phyloP scores from a whole-genome alignment of 2,797 vertebrate genomes.

The Oryzias dopingdopingensis region DNA sequence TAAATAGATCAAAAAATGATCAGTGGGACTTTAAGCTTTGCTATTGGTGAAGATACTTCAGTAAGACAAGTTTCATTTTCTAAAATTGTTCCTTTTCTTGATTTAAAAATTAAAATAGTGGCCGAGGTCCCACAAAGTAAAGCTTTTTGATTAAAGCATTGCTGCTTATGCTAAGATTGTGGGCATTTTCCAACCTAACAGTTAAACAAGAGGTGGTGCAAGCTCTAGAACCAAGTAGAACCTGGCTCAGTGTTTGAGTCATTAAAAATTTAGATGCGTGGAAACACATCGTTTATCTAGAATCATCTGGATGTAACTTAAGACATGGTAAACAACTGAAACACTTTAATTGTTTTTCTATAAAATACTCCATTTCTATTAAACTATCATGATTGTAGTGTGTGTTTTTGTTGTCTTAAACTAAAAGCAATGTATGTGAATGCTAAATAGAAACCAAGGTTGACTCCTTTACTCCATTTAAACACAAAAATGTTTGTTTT shows the following conservation, averaged over 20 bases:
- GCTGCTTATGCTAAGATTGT: too few relatives aligned
- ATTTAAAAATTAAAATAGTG: too few relatives aligned
- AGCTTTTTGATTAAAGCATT: too few relatives aligned
- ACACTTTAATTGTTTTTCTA: background rate
- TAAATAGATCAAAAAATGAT: too few relatives aligned
- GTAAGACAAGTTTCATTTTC: too few relatives aligned
- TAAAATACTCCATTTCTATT: background rate
- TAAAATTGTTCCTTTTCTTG: too few relatives aligned
- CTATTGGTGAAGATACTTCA: too few relatives aligned
- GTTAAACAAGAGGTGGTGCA: background rate
- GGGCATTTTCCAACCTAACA: background rate
- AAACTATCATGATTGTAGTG: too few relatives aligned
- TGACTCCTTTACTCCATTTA: slow-evolving; percentile 1
- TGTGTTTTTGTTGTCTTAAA: too few relatives aligned
- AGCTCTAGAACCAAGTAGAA: background rate
- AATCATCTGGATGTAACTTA: background rate
- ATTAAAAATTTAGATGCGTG: background rate
- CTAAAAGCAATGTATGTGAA: background rate
- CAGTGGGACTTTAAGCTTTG: too few relatives aligned
- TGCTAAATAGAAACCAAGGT: background rate
- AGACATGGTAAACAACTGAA: background rate
- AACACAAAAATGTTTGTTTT: slow-evolving; percentile 1
- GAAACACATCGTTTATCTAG: background rate
- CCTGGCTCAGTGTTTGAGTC: background rate
- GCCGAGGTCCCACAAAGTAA: too few relatives aligned